Evolutionary conservation across 2,797 vertebrate species (phyloP), one percentile per base, ranked within the genome.

Genomic region (Arrhamphus sclerolepis): DNA sequence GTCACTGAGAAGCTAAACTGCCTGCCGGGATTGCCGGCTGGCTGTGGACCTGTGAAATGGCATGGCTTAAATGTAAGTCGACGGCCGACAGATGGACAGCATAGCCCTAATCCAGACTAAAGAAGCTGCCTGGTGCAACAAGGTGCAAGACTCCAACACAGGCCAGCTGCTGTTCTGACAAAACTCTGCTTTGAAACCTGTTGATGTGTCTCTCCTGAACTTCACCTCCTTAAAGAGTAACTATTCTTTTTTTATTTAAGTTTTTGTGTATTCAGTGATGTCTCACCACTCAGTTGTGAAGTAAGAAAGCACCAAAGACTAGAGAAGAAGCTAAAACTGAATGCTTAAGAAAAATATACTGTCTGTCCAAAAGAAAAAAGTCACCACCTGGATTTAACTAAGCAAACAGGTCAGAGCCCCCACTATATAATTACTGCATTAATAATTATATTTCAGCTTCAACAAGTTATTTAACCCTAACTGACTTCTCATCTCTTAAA

Each of bases 81-180:
- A 85, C 47, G 76, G 80, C 74, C 67, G 65, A 88, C 92, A 93
- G 91, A 93, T 93, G 92, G 91, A 85, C 84, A 62, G 75, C 67
- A 72, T 72, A 87, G 82, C 82, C 86, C 74, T 92, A 92, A 92
- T 93, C 91, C 87, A 53, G 70, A 69, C 26, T 38, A 53, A 84
- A 86, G 85, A 83, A 83, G 79, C 83, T 62, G 82, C 59, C 80
- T 28, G 58, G 70, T 85, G 88, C 81, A 84, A 75, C 84, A 84
- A 90, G 89, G 89, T 89, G 81, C 79, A 78, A 67, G 78, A 80
- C 77, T 83, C 84, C 76, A 80, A 85, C 76, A 53, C 87, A 52
- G 82, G 73, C 72, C 87, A 90, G 87, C 78, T 91, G 89, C 76
- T 89, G 62, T 69, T 56, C 70, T 43, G 49, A 74, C 28, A 43